Conservation (phyloP, 2,797 vertebrate genomes). For the Erithacus rubecula region DNA sequence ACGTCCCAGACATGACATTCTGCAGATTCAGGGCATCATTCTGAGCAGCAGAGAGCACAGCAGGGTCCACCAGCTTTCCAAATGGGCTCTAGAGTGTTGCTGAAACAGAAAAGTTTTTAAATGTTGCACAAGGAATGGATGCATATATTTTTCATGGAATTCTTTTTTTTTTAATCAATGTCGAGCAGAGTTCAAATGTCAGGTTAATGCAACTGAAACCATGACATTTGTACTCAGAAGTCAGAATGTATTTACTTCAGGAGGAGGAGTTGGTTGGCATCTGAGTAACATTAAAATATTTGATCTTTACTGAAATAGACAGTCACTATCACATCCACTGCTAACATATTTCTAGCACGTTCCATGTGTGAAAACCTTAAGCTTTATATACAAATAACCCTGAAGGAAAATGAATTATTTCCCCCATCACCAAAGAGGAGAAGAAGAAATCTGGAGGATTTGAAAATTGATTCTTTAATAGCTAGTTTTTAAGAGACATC, state of each 20-base stretch:
- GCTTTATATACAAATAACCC: not conserved
- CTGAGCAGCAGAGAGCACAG: not conserved
- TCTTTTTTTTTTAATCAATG: not conserved
- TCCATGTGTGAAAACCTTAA: slow-evolving; percentile 21
- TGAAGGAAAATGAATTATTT: not conserved
- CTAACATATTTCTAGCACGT: not conserved
- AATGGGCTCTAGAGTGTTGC: not conserved
- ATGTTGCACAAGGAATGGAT: not conserved
- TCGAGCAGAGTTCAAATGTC: not conserved
- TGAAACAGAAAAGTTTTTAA: not conserved
- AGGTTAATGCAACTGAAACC: not conserved
- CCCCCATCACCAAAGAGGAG: not conserved
- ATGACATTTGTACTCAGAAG: not conserved
- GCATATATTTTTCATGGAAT: not conserved
- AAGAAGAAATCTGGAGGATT: not conserved
- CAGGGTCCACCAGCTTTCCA: not conserved
- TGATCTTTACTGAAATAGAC: slow-evolving; percentile 27
- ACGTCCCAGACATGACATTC: not conserved
- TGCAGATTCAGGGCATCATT: not conserved
- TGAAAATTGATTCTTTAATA: not conserved
- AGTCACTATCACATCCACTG: not conserved
- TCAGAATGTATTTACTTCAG: not conserved
- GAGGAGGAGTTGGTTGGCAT: not conserved
- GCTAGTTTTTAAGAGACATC: not conserved
- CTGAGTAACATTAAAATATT: not conserved